Conservation (phyloP, 2,888 invertebrate species). For the Dicycla oo region DNA sequence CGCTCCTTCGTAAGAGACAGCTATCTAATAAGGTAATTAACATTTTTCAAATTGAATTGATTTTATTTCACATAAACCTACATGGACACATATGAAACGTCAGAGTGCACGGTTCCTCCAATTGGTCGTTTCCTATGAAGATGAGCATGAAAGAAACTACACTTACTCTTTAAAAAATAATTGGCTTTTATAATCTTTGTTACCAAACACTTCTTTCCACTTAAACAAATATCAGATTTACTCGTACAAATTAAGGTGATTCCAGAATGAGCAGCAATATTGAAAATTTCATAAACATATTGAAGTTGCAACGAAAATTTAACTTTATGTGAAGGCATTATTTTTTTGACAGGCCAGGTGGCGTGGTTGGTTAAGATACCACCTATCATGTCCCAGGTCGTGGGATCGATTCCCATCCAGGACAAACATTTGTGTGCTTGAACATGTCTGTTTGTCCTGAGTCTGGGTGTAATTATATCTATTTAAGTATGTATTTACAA, state of each 20-base stretch:
- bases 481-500: too few species aligned
- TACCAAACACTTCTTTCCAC: background rate
- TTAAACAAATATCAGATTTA: background rate
- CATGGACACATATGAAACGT: background rate
- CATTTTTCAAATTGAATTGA: background rate
- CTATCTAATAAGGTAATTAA: slow-evolving; percentile 91
- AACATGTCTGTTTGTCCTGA: too few species aligned
- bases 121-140: background rate
- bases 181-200: background rate
- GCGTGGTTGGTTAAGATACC: too few species aligned
- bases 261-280: background rate
- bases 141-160: background rate
- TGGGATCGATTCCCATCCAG: too few species aligned
- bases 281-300: background rate
- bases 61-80: background rate
- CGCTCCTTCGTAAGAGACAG: slow-evolving; percentile 94
- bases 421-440: too few species aligned
- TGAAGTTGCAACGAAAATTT: background rate
- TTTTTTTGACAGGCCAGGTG: too few species aligned
- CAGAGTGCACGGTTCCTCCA: background rate
- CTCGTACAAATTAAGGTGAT: background rate
- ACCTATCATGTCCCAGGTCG: too few species aligned
- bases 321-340: background rate
- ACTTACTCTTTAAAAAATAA: background rate
- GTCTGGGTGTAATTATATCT: too few species aligned